phyloP scores from a whole-genome alignment of 2,797 vertebrate species.

The Lerista edwardsae region DNA sequence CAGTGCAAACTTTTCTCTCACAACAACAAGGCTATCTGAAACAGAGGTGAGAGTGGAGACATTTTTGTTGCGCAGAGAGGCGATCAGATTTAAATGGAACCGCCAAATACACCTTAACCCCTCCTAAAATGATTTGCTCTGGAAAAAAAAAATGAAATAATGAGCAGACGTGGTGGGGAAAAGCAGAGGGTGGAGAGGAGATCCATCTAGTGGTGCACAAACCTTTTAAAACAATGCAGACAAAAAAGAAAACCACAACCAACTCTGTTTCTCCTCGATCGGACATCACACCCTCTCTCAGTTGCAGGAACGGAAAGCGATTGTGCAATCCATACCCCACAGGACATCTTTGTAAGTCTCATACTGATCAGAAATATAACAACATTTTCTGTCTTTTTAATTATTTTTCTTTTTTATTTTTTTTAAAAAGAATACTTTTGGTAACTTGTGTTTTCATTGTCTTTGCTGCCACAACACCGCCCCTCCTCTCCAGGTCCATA shows the following conservation, averaged over 20 bases:
- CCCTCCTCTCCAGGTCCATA: slow-evolving; percentile 19
- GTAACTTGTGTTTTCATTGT: slow-evolving; percentile 58
- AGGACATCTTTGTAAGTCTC: slow-evolving; percentile 38
- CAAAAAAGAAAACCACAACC: background rate
- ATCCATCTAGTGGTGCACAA: too few relatives aligned
- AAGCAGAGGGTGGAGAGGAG: background rate
- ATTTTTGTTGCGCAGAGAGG: background rate
- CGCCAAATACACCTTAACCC: background rate
- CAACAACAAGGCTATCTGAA: background rate
- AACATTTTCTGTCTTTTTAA: slow-evolving; percentile 50
- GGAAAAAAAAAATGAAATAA: slow-evolving; percentile 36
- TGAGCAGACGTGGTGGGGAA: background rate
- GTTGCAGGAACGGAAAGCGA: slow-evolving; percentile 34
- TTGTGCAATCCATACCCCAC: fast-evolving
- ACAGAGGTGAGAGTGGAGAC: background rate
- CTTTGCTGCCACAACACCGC: slow-evolving; percentile 30
- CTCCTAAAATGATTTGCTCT: background rate
- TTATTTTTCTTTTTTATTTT: slow-evolving; percentile 46
- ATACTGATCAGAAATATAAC: slow-evolving; percentile 69
- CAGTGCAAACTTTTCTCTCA: background rate
- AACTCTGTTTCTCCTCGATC: slow-evolving; percentile 19
- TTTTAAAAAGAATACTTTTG: slow-evolving; percentile 61
- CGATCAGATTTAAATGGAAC: too few relatives aligned
- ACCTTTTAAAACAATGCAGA: background rate
- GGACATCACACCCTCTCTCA: slow-evolving; percentile 21